These are phyloP conservation scores for Prinia subflava DNA, from an alignment of 2,113 vertebrate genomes.

Conservation along the genomic window DNA sequence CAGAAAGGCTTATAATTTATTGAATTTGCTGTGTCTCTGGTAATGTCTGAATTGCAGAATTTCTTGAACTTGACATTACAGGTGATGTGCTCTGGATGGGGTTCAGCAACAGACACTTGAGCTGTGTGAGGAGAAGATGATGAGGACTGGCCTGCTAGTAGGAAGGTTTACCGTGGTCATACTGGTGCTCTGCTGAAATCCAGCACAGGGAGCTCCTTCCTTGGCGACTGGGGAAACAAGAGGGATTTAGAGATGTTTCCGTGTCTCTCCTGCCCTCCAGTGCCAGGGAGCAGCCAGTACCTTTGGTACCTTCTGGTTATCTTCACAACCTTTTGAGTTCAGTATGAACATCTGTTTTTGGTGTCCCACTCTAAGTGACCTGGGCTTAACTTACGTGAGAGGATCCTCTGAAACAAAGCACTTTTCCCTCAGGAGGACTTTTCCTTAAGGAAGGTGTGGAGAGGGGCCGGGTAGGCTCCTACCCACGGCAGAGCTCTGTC, in stretches of 20 bases:
- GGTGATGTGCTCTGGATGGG: not conserved
- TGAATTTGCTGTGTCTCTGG: not conserved
- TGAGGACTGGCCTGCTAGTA: fast-evolving
- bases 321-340: not conserved
- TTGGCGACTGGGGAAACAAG: not conserved
- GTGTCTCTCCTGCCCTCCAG: conserved; percentile 17
- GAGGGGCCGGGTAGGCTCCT: not conserved
- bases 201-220: not conserved
- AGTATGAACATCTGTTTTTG: not conserved
- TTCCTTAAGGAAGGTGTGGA: fast-evolving
- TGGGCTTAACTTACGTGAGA: not conserved
- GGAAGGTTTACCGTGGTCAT: not conserved
- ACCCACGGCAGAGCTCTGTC: not conserved
- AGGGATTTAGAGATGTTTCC: not conserved
- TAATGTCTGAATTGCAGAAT: not conserved
- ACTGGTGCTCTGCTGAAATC: not conserved
- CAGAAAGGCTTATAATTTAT: not conserved
- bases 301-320: not conserved
- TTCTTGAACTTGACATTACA: not conserved
- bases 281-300: not conserved
- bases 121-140: not conserved
- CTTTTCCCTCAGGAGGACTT: not conserved
- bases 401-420: not conserved
- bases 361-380: not conserved
- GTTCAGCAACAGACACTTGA: not conserved